These are phyloP conservation scores for Liasis olivaceus DNA, from an alignment of 2,797 vertebrate genomes.

Conservation along the genomic window DNA sequence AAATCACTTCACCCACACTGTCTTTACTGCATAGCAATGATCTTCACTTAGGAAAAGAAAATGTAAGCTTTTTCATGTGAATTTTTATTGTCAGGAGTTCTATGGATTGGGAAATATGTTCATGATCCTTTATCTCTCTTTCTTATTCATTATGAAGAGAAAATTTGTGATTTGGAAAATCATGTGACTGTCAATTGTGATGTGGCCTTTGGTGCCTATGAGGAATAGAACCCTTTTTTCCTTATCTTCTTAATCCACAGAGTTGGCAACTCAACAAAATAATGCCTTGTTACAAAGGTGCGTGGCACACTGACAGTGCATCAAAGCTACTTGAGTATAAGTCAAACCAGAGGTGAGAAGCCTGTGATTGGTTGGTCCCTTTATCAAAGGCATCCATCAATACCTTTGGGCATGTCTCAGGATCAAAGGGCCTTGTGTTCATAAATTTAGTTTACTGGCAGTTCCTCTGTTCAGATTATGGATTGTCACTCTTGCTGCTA, in stretches of 20 bases:
- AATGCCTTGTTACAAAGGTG: constrained; percentile 32
- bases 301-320: constrained; percentile 19
- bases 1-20: not conserved
- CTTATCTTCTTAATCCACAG: constrained; percentile 20
- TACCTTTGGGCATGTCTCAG: constrained; percentile 40
- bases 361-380: constrained; percentile 39
- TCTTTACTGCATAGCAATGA: not conserved
- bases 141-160: not conserved
- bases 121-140: not conserved
- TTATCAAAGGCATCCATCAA: constrained; percentile 53
- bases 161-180: not conserved
- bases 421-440: constrained; percentile 60
- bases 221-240: constrained; percentile 4
- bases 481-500: constrained; percentile 61
- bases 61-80: not conserved
- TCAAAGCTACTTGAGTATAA: constrained; percentile 46
- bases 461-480: constrained; percentile 54
- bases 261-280: constrained; percentile 31
- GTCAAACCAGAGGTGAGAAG: constrained; percentile 2
- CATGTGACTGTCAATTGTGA: not conserved
- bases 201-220: not conserved
- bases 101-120: not conserved
- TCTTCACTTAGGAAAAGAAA: not conserved
- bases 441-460: constrained; percentile 60
- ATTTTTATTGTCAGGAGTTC: not conserved